Evolutionary conservation across 1,140 invertebrate genomes (phyloP).

Genomic region (Solen grandis): DNA sequence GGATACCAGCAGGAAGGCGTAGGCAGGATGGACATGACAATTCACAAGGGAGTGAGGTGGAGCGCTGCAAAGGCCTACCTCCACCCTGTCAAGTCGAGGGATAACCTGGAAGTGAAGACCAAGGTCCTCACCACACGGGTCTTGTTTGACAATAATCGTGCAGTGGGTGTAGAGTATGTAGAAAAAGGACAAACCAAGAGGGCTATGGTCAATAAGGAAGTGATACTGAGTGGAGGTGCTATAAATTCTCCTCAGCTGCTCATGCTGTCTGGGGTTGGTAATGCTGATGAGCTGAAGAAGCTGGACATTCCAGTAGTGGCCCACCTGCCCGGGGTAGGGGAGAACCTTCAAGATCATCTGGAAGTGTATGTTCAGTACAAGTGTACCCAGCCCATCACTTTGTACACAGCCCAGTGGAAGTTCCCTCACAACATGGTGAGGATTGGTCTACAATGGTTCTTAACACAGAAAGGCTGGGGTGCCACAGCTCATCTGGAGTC

Average conservation of each 20-base stretch:
- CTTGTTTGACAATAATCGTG: conserved; percentile 91
- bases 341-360: conserved; percentile 81
- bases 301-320: conserved; percentile 83
- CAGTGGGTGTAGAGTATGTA: conserved; percentile 92
- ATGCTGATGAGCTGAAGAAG: conserved; percentile 87
- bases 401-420: conserved; percentile 83
- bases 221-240: conserved; percentile 90
- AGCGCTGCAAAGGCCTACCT: conserved; percentile 96
- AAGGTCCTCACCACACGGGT: conserved; percentile 91
- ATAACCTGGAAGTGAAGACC: conserved; percentile 93
- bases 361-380: conserved; percentile 82
- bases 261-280: conserved; percentile 95
- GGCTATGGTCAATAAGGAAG: conserved; percentile 72
- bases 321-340: conserved; percentile 81
- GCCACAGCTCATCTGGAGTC: conserved; percentile 82
- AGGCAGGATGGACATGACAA: conserved; percentile 87
- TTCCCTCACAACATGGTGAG: conserved; percentile 83
- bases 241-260: conserved; percentile 95
- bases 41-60: conserved; percentile 92
- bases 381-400: conserved; percentile 81
- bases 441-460: conserved; percentile 82
- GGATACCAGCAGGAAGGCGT: conserved; percentile 91
- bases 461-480: conserved; percentile 78
- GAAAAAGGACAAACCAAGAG: conserved; percentile 82
- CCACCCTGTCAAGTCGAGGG: conserved; percentile 87